These are phyloP conservation scores for Achlya flavicornis DNA, from an alignment of 2,888 invertebrate genomes.

Conservation along the genomic window DNA sequence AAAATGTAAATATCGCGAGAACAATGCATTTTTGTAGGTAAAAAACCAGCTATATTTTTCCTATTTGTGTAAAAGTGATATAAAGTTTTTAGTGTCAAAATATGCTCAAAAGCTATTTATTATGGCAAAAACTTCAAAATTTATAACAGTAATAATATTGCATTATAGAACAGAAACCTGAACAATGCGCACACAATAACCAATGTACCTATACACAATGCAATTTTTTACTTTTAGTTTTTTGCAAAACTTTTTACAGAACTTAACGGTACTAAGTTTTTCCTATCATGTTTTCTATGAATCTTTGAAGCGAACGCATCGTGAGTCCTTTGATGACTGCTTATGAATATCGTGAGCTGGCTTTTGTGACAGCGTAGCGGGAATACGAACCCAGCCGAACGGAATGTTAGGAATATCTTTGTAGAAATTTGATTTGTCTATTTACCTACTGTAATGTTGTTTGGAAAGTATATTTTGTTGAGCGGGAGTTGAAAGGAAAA, in stretches of 20 bases:
- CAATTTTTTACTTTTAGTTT: neutral
- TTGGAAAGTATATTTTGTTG: slow-evolving; percentile 15
- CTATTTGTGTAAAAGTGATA: no score
- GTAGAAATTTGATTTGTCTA: slow-evolving; percentile 34
- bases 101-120: no score
- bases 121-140: neutral
- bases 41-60: no score
- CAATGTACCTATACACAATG: neutral
- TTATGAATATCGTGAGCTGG: slow-evolving; percentile 72
- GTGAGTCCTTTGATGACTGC: slow-evolving; percentile 69
- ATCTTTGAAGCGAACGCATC: slow-evolving; percentile 33
- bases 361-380: slow-evolving; percentile 53
- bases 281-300: slow-evolving; percentile 27
- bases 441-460: slow-evolving; percentile 25
- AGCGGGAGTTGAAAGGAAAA: slow-evolving; percentile 7
- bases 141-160: neutral
- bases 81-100: no score
- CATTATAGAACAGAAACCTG: neutral
- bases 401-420: slow-evolving; percentile 43
- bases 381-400: slow-evolving; percentile 40
- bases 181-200: neutral
- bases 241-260: neutral
- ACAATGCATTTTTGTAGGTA: neutral
- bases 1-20: no score
- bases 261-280: neutral